Conservation (phyloP, 2,888 invertebrate genomes). For the Mythimna albipuncta region DNA sequence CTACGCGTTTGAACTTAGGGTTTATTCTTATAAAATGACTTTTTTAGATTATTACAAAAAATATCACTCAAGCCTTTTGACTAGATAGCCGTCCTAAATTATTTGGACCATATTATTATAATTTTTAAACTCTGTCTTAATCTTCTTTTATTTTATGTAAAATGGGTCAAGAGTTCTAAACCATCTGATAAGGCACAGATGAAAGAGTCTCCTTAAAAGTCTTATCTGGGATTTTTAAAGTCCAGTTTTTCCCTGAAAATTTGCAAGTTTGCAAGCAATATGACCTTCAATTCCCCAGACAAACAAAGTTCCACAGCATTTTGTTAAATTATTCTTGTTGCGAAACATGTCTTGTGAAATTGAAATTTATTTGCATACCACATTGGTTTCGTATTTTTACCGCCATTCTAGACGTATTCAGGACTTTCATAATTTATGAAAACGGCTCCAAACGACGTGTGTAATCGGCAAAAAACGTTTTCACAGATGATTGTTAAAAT, state of each 20-base stretch:
- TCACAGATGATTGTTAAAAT: constrained; percentile 85
- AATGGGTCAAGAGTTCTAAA: no score
- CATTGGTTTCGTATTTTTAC: constrained; percentile 23
- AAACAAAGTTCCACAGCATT: constrained; percentile 27
- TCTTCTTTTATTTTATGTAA: no score
- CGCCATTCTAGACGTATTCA: constrained; percentile 11
- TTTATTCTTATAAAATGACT: no score
- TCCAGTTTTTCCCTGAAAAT: not conserved
- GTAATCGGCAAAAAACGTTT: constrained; percentile 75
- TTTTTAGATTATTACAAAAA: no score
- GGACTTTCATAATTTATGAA: constrained; percentile 40
- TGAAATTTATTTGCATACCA: constrained; percentile 42
- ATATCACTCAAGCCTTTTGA: no score
- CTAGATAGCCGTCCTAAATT: no score
- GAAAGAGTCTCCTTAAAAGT: not conserved
- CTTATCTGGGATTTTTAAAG: not conserved
- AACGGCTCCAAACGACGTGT: constrained; percentile 38
- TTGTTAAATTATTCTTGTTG: constrained; percentile 39
- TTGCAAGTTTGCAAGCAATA: constrained; percentile 27
- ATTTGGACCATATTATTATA: no score
- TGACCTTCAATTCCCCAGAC: constrained; percentile 23
- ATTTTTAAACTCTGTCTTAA: no score
- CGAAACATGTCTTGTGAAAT: constrained; percentile 33
- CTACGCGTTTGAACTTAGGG: no score
- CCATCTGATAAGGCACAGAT: no score